Conservation (phyloP, 2,113 vertebrate species). For the Chlorodrepanis virens region DNA sequence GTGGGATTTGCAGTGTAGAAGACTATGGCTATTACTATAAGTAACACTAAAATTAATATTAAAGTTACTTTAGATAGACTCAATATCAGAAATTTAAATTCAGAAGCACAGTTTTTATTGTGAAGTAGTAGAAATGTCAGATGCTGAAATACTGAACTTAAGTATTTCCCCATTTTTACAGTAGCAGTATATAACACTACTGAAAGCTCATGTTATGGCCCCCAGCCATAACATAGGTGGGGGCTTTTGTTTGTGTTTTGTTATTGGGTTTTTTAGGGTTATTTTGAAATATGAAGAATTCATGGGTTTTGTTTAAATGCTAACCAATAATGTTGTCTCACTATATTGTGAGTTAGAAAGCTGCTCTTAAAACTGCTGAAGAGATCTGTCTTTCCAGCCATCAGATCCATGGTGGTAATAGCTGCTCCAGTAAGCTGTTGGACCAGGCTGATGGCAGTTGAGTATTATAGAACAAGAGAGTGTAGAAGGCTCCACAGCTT, state of each 20-base stretch:
- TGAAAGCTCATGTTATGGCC: background rate
- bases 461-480: background rate
- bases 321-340: background rate
- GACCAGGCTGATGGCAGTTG: background rate
- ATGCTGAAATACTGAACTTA: background rate
- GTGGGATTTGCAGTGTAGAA: background rate
- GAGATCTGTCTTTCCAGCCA: background rate
- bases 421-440: background rate
- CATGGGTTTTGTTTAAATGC: background rate
- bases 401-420: background rate
- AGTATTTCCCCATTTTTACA: background rate
- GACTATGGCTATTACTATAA: background rate
- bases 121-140: background rate
- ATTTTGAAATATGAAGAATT: background rate
- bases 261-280: background rate
- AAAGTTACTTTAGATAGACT: background rate
- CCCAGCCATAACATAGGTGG: background rate
- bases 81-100: background rate
- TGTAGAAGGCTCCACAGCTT: background rate
- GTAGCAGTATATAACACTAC: background rate
- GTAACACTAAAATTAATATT: background rate
- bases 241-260: background rate
- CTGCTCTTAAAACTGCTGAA: background rate
- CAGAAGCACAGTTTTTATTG: background rate
- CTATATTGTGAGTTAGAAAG: background rate